Percentiles rank a stretch among this genome's conserved stretches.
phyloP scores from a whole-genome alignment of 2,888 invertebrate species.

The Zygaena filipendulae region DNA sequence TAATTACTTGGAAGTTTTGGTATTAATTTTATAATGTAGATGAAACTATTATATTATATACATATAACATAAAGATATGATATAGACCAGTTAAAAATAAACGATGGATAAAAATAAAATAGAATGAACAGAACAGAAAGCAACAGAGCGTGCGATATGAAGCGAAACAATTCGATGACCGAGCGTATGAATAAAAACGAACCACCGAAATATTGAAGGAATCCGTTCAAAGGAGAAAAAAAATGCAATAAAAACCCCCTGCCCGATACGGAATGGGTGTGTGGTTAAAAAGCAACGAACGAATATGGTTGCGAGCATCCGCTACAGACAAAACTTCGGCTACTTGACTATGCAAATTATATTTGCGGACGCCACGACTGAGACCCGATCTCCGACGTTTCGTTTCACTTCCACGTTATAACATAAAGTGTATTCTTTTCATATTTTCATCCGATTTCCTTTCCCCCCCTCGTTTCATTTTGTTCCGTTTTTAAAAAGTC shows the following conservation, averaged over 20 bases:
- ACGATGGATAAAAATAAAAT: too few species aligned
- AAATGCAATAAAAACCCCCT: slow-evolving; percentile 62
- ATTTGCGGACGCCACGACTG: slow-evolving; percentile 65
- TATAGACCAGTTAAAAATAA: too few species aligned
- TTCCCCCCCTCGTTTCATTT: slow-evolving; percentile 65
- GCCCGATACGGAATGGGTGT: slow-evolving; percentile 58
- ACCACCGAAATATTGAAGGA: slow-evolving; percentile 66
- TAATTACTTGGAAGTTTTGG: too few species aligned
- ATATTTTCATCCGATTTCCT: slow-evolving; percentile 69
- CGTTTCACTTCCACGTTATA: slow-evolving; percentile 59
- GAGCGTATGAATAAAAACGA: slow-evolving; percentile 63
- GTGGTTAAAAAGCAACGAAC: slow-evolving; percentile 65
- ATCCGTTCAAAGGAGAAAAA: slow-evolving; percentile 66
- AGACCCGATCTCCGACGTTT: slow-evolving; percentile 62
- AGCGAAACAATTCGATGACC: slow-evolving; percentile 63
- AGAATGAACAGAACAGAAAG: slow-evolving; percentile 29
- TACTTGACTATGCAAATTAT: slow-evolving; percentile 71
- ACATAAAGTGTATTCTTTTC: slow-evolving; percentile 64
- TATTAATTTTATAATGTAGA: too few species aligned
- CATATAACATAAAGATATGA: too few species aligned
- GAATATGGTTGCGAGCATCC: slow-evolving; percentile 66
- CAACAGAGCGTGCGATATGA: slow-evolving; percentile 46
- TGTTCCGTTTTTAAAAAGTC: slow-evolving; percentile 63
- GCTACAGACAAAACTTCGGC: slow-evolving; percentile 64
- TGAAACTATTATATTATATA: too few species aligned